These are phyloP conservation scores for Tenodera sinensis DNA, from an alignment of 2,888 invertebrate genomes.

Conservation along the genomic window DNA sequence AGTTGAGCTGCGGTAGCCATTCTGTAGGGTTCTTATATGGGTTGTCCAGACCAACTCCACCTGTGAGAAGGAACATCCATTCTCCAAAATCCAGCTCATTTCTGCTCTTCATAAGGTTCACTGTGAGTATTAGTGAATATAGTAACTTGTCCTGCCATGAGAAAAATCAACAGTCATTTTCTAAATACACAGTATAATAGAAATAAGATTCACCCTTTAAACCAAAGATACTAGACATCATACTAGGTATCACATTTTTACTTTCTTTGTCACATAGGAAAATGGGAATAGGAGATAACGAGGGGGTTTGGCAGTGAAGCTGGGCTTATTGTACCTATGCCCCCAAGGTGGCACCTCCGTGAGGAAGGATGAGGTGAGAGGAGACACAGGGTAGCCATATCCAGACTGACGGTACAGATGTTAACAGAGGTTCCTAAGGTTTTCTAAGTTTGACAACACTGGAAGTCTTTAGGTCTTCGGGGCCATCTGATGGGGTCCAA, in stretches of 20 bases:
- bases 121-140: slow-evolving; percentile 72
- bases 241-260: background rate
- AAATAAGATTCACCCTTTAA: background rate
- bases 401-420: too few relatives aligned
- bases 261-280: too few relatives aligned
- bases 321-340: too few relatives aligned
- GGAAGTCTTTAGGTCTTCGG: too few relatives aligned
- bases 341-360: too few relatives aligned
- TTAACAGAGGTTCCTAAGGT: too few relatives aligned
- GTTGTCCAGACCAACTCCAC: slow-evolving; percentile 77
- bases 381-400: too few relatives aligned
- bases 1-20: slow-evolving; percentile 69
- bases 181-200: slow-evolving; percentile 32
- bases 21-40: slow-evolving; percentile 62
- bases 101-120: slow-evolving; percentile 63
- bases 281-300: background rate
- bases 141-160: slow-evolving; percentile 75
- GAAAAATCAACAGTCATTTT: slow-evolving; percentile 1
- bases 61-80: slow-evolving; percentile 85
- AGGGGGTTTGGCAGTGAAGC: too few relatives aligned
- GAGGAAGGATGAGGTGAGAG: too few relatives aligned
- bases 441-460: too few relatives aligned
- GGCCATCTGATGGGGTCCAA: too few relatives aligned
- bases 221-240: background rate
- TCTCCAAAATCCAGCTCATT: slow-evolving; percentile 60